Evolutionary conservation across 2,113 vertebrate species (phyloP).

Genomic region (Charina bottae): DNA sequence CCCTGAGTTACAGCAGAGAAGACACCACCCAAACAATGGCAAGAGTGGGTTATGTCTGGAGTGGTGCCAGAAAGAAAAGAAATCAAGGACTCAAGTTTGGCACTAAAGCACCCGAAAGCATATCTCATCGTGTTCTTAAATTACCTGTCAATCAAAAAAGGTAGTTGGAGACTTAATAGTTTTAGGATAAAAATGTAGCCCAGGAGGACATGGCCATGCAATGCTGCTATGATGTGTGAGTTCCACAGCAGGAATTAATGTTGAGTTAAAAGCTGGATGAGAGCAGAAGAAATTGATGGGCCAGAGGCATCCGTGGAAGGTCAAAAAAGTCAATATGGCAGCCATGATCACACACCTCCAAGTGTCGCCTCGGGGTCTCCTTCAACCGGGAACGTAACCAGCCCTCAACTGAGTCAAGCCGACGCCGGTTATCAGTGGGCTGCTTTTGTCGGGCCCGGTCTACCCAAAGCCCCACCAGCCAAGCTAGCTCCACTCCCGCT

Average conservation of each 20-base stretch:
- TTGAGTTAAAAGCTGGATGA: background rate
- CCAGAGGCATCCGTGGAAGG: background rate
- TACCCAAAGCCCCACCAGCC: too few species aligned
- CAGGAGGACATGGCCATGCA: background rate
- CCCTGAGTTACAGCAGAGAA: background rate
- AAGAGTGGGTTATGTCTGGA: background rate
- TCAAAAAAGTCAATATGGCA: background rate
- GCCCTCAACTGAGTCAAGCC: too few species aligned
- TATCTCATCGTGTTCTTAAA: background rate
- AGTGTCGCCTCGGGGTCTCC: too few species aligned
- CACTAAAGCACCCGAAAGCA: background rate
- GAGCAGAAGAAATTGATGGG: background rate
- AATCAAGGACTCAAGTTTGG: background rate
- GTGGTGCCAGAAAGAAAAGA: background rate
- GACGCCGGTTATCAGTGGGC: too few species aligned
- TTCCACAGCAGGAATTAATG: background rate
- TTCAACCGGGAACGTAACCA: too few species aligned
- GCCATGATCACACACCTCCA: too few species aligned
- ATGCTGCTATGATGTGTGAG: background rate
- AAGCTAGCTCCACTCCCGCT: too few species aligned
- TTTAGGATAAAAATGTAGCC: background rate
- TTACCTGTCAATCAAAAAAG: background rate
- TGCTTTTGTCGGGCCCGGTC: too few species aligned
- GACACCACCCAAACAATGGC: background rate
- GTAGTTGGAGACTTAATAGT: background rate